These are phyloP conservation scores for Chrysopilus asiliformis DNA, from an alignment of 2,888 invertebrate genomes.

Conservation along the genomic window DNA sequence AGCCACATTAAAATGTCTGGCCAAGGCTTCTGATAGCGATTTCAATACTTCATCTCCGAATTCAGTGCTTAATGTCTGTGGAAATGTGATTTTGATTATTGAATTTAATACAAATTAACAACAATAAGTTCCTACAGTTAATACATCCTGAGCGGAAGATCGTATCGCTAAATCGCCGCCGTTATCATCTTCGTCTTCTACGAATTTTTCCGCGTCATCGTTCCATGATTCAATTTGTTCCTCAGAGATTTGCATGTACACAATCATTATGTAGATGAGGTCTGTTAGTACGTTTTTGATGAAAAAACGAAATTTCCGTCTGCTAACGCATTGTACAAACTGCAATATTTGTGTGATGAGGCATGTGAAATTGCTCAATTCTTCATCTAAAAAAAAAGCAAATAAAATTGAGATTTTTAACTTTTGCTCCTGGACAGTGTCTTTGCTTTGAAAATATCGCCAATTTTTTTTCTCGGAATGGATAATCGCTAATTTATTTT, in stretches of 20 bases:
- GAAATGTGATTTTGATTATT: no score
- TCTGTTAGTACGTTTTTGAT: conserved; percentile 48
- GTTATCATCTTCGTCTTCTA: conserved; percentile 54
- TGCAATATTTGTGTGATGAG: conserved; percentile 54
- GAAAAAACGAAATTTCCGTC: conserved; percentile 40
- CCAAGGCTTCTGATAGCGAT: conserved; percentile 44
- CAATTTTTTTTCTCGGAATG: no score
- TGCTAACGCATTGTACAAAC: conserved; percentile 48
- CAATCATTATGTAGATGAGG: conserved; percentile 49
- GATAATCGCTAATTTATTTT: conserved; percentile 2
- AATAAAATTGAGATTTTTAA: no score
- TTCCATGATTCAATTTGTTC: conserved; percentile 52
- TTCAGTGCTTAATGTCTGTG: no score
- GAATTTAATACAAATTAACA: no score
- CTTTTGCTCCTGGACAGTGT: no score
- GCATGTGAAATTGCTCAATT: conserved; percentile 48
- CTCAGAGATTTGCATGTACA: conserved; percentile 56
- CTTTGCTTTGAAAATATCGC: no score
- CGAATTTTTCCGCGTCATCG: conserved; percentile 49
- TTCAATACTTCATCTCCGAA: conserved; percentile 42
- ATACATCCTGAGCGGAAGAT: conserved; percentile 49
- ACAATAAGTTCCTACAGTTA: conserved; percentile 36
- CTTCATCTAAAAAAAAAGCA: conserved; percentile 36
- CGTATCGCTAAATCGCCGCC: conserved; percentile 49
- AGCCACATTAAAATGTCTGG: conserved; percentile 45